These are phyloP conservation scores for Neocrepidodera transversa DNA, from an alignment of 2,888 invertebrate genomes.

Conservation along the genomic window DNA sequence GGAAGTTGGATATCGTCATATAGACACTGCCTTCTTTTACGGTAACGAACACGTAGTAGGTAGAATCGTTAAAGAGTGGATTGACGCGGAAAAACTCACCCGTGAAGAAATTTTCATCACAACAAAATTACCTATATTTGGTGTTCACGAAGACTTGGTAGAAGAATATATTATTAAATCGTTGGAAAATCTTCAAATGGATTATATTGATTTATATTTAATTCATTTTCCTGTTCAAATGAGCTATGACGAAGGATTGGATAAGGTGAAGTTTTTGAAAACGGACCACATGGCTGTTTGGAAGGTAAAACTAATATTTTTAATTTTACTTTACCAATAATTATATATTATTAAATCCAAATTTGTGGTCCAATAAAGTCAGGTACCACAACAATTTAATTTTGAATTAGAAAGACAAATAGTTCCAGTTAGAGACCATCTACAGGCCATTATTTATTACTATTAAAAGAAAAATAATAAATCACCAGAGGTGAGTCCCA, in stretches of 20 bases:
- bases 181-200: conserved; percentile 42
- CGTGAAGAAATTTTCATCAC: conserved; percentile 78
- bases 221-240: conserved; percentile 44
- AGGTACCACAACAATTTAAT: not conserved
- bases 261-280: not conserved
- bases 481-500: no score
- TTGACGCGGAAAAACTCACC: conserved; percentile 69
- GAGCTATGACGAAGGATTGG: conserved; percentile 29
- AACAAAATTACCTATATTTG: conserved; percentile 75
- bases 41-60: conserved; percentile 77
- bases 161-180: conserved; percentile 43
- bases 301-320: conserved; percentile 40
- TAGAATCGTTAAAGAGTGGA: conserved; percentile 71
- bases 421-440: no score
- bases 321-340: no score
- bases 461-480: no score
- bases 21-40: conserved; percentile 80
- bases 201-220: conserved; percentile 48
- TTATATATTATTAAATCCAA: no score
- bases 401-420: not conserved
- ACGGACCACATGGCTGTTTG: conserved; percentile 43
- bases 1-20: conserved; percentile 78
- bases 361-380: no score
- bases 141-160: conserved; percentile 46
- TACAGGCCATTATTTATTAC: no score